These are phyloP conservation scores for Orchestes rusci DNA, from an alignment of 2,888 invertebrate genomes.

Conservation along the genomic window DNA sequence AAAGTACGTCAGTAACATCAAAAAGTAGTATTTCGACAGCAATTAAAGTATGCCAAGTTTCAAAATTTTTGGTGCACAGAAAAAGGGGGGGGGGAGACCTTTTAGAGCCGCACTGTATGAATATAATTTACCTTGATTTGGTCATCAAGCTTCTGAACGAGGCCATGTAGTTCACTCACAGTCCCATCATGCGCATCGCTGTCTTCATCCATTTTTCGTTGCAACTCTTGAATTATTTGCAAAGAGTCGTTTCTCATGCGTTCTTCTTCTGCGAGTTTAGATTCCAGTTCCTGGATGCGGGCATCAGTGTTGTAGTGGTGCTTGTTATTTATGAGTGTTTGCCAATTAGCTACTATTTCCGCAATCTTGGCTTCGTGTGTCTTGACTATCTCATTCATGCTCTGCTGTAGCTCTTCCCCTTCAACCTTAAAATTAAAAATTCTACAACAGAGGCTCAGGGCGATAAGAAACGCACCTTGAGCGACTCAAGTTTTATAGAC, in stretches of 20 bases:
- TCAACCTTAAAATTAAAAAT: slow-evolving; percentile 22
- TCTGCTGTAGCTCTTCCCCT: slow-evolving; percentile 32
- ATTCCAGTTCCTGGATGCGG: slow-evolving; percentile 30
- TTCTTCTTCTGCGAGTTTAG: slow-evolving; percentile 32
- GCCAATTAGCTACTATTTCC: slow-evolving; percentile 32
- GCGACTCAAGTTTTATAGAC: slow-evolving; percentile 31
- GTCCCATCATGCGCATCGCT: slow-evolving; percentile 29
- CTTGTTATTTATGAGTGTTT: slow-evolving; percentile 30
- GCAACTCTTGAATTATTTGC: slow-evolving; percentile 29
- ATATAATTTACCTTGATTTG: slow-evolving; percentile 26
- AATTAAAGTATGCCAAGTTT: no score
- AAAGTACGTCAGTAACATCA: no score
- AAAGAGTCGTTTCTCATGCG: slow-evolving; percentile 29
- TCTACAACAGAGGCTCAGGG: not conserved
- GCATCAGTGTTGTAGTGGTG: slow-evolving; percentile 10
- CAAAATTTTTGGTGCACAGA: no score
- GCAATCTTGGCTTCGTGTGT: slow-evolving; percentile 34
- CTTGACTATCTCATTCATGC: slow-evolving; percentile 32
- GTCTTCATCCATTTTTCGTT: slow-evolving; percentile 34
- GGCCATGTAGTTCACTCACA: slow-evolving; percentile 30
- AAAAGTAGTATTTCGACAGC: no score
- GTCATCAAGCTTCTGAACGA: slow-evolving; percentile 30
- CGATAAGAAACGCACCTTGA: slow-evolving; percentile 20
- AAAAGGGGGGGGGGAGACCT: no score
- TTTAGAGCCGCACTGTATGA: no score